Percentiles rank a stretch among this genome's conserved stretches.
Conservation (phyloP, 2,888 invertebrate genomes). For the Xanthia togata region DNA sequence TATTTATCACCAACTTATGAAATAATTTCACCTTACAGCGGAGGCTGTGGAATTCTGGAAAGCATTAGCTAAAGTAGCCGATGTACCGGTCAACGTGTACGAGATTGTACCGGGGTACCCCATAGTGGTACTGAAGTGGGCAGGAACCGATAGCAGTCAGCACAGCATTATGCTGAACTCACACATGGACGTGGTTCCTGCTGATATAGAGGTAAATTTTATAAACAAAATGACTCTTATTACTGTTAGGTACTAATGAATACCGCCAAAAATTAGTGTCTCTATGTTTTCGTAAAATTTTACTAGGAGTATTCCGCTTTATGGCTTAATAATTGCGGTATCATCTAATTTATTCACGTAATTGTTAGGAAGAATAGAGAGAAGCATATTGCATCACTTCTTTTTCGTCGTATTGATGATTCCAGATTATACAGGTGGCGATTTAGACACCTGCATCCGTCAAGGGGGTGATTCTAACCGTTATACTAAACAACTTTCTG, state of each 20-base stretch:
- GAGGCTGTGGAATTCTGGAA: slow-evolving; percentile 91
- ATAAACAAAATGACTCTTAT: no score
- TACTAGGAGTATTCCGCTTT: no score
- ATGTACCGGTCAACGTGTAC: slow-evolving; percentile 90
- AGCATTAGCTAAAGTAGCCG: slow-evolving; percentile 92
- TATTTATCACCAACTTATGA: neutral
- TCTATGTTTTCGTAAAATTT: neutral
- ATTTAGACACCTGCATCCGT: no score
- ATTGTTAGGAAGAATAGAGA: neutral
- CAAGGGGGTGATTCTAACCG: no score
- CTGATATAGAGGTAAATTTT: slow-evolving; percentile 90
- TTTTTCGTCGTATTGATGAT: neutral
- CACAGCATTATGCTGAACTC: slow-evolving; percentile 95
- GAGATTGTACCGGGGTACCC: slow-evolving; percentile 90
- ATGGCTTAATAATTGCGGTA: neutral
- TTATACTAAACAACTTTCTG: no score
- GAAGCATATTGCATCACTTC: neutral
- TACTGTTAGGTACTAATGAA: neutral
- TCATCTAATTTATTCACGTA: neutral
- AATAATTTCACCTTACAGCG: slow-evolving; percentile 79
- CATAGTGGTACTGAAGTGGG: slow-evolving; percentile 95
- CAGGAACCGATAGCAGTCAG: slow-evolving; percentile 92
- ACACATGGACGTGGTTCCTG: slow-evolving; percentile 98
- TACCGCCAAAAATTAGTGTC: neutral
- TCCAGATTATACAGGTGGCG: neutral